Conservation (phyloP, 2,113 vertebrate species). For the Struthidea cinerea region DNA sequence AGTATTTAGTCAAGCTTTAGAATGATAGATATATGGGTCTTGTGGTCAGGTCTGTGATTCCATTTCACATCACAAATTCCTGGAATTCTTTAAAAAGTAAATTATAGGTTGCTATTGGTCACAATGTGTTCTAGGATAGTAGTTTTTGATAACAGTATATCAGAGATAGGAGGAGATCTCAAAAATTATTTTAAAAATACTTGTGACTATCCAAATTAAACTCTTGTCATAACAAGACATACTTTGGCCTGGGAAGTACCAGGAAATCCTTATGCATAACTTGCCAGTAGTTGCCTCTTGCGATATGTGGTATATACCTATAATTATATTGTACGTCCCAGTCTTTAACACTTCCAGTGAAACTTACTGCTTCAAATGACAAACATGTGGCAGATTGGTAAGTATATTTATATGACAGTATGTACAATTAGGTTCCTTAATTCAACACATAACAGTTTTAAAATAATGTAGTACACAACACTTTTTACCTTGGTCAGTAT, state of each 20-base stretch:
- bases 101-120: background rate
- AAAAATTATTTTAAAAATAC: background rate
- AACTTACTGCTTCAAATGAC: background rate
- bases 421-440: background rate
- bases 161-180: background rate
- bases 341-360: background rate
- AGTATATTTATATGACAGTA: background rate
- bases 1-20: background rate
- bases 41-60: background rate
- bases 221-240: background rate
- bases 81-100: background rate
- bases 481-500: rapidly evolving
- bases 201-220: background rate
- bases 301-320: background rate
- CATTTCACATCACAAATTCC: background rate
- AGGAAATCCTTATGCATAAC: background rate
- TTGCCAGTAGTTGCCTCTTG: background rate
- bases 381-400: background rate
- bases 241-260: background rate
- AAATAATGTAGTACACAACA: background rate
- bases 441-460: background rate
- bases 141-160: background rate
- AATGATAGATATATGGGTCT: background rate
- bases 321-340: background rate
- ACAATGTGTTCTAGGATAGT: background rate